Base-by-base conservation (phyloP, 2,888 invertebrate genomes). In the Latrodectus hesperus region DNA sequence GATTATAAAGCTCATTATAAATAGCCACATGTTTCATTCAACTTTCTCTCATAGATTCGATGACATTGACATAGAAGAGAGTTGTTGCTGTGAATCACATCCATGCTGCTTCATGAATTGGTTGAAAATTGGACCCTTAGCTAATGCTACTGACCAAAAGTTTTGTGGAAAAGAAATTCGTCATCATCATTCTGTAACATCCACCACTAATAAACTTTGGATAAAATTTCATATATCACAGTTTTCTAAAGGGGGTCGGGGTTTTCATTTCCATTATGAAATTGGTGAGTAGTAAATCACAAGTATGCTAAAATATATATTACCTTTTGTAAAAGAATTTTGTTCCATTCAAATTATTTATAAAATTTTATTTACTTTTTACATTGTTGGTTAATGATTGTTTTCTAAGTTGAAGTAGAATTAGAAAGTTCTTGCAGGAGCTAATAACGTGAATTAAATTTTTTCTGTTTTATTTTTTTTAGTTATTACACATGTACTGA, bases 61-160 rank as follows among this genome's bases (percentile, higher is more conserved):
- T 64, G 84, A 89, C 55, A 22, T 90, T 49, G 90, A 90, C 75
- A 88, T 90, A 49, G 89, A 90, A 67, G 89, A 88, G 68, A 83
- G 86, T 51, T 73, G 78, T 17, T 72, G 53, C 55, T 84, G 81
- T 68, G 55, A 52, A 17, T 17, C 72, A 17, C 68, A 72, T 14
- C 89, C 89, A 55, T 89, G 89, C 60, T 89, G 89, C 75, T 38
- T 76, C 22, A 79, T 76, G 38, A 89, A 89, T 49, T 89, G 89
- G 89, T 38, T 89, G 10, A 89, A 89, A 82, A 71, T 89, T 52
- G 82, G 74, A 17, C 53, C 79, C 49, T 55, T 77, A 12, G 17
- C 16, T 16, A 81, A 84, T 64, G 68, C 53, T 49, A 73, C 81
- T 26, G 86, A 89, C 53, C 73, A 74, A 26, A 72, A 70, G 67